These are phyloP conservation scores for Sminthopsis crassicaudata DNA, from an alignment of 2,113 vertebrate species.

Conservation along the genomic window DNA sequence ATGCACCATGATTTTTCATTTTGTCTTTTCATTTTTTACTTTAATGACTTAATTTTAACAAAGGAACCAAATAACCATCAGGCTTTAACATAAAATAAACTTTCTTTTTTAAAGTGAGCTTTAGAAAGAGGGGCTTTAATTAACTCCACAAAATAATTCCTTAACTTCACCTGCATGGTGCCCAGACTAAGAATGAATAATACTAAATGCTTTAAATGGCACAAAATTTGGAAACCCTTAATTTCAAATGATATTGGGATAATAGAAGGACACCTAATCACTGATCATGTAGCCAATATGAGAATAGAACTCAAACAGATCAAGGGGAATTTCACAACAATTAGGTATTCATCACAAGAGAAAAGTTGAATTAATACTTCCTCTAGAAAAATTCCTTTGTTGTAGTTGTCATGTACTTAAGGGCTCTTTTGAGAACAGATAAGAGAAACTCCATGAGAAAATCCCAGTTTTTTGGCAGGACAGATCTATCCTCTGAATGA, in stretches of 20 bases:
- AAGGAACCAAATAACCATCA: conserved; percentile 77
- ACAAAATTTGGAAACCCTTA: background rate
- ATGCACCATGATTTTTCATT: conserved; percentile 80
- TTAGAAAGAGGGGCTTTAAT: conserved; percentile 61
- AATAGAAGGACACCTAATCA: background rate
- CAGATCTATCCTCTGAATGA: background rate
- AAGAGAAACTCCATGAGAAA: background rate
- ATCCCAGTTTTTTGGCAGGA: background rate
- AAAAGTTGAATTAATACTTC: background rate
- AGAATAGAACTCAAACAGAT: rapidly evolving
- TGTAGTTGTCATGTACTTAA: background rate
- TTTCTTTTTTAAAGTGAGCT: conserved; percentile 67
- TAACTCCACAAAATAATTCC: conserved; percentile 61
- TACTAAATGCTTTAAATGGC: rapidly evolving
- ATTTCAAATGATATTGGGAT: background rate
- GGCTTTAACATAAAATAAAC: conserved; percentile 72
- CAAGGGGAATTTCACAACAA: background rate
- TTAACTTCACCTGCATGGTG: background rate
- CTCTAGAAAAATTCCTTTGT: background rate
- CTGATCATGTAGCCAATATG: background rate
- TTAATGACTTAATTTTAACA: conserved; percentile 80
- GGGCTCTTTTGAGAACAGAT: background rate
- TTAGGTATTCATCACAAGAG: background rate
- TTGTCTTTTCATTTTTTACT: conserved; percentile 77
- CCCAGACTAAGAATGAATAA: rapidly evolving